Base-by-base conservation (phyloP, 1,140 invertebrate genomes). In the Nymphalis io region DNA sequence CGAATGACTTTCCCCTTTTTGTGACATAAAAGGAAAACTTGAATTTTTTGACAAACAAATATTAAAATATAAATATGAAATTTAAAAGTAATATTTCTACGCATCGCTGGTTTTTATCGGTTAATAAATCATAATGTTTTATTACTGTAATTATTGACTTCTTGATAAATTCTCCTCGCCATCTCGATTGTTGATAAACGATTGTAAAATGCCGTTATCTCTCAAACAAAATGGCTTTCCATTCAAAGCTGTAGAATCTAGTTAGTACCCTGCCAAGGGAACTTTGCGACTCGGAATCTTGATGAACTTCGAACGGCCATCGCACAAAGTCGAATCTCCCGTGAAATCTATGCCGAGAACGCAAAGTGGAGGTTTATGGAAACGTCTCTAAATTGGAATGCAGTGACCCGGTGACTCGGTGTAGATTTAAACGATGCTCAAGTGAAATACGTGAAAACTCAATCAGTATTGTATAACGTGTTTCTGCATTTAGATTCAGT, bases 341-440 rank as follows among this genome's bases (percentile, higher is more conserved):
- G 5, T 57, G 21, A 51, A 58, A 33, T 44, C 58, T 63, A 51
- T 68, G 62, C 62, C 18, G 12, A 57, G 33, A 51, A 42, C 27
- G 23, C 38, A 62, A 61, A 51, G 18, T 44, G 55, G 40, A 69
- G 62, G 72, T 67, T 76, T 77, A 76, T 79, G 75, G 70, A 76
- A 73, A 73, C 70, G 66, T 64, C 59, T 78, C 73, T 78, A 73
- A 77, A 81, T 81, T 79, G 78, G 72, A 81, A 81, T 75, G 70
- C 80, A 81, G 60, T 77, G 75, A 80, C 72, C 80, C 75, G 72
- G 62, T 38, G 63, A 66, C 60, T 44, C 42, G 23, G 55, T 44
- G 33, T 58, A 58, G 69, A 66, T 71, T 33, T 48, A 66, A 58
- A 53, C 60, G 53, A 58, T 40, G 42, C 33, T 62, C 53, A 59